Base-by-base conservation (phyloP, 92 coral and sea anemone species). In the Palythoa caribaeorum region DNA sequence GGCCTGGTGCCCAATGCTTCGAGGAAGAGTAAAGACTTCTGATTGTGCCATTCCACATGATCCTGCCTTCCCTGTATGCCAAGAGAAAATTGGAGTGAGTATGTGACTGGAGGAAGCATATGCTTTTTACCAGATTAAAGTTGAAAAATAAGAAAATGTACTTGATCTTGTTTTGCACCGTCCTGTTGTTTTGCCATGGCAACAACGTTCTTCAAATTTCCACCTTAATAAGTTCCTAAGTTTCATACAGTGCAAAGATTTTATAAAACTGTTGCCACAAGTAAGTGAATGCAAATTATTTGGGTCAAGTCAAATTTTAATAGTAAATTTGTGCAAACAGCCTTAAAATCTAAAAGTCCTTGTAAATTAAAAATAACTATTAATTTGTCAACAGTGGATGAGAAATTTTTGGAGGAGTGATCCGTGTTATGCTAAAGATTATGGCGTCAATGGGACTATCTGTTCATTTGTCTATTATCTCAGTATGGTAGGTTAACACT, bases 371-470 rank as follows among this genome's bases (percentile, higher is more conserved):
- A 60, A 11, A 17, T 76, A 16, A 39, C 70, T 80, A 6, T 62
- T 63, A 5, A 70, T 36, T 48, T 63, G 38, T 84, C 76, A 20
- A 40, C 73, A 97, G 99, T 97, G 99, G 99, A 97, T 97, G 99
- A 90, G 93, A 38, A 90, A 93, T 77, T 95, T 93, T 78, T 97
- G 99, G 99, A 87, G 84, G 54, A 76, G 95, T 52, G 94, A 97
- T 83, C 78, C 83, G n/a, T 97, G 99, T 73, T 97, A 97, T 88
- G 89, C 91, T 10, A 50, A 88, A 35, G 99, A 97, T 2, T 90
- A 92, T 88, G 96, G 97, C 12, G 99, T 97, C 84, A 97, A 97
- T 90, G 99, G 99, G 7, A 84, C 96, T 5, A 89, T 97, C 38
- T 97, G 99, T 84, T 97, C 99, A 16, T 97, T 97, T 48, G 89